These are phyloP conservation scores for Tetragnatha montana DNA, from an alignment of 2,888 invertebrate species.

Conservation along the genomic window DNA sequence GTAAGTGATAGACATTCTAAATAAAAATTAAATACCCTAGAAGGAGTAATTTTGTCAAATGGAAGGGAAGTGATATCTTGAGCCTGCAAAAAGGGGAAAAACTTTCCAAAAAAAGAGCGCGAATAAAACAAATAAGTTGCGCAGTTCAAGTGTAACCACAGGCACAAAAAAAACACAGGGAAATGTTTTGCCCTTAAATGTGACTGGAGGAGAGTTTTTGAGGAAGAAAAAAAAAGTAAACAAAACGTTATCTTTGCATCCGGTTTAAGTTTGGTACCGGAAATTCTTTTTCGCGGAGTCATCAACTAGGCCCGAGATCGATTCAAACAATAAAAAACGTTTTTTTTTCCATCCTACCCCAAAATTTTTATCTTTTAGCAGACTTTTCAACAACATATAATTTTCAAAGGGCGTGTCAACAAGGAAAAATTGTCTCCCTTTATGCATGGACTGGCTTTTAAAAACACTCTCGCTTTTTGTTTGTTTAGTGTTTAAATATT, in stretches of 20 bases:
- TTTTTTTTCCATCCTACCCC: slow-evolving; percentile 7
- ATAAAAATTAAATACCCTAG: no score
- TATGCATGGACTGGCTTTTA: slow-evolving; percentile 21
- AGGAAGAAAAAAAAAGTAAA: slow-evolving; percentile 26
- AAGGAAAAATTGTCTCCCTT: slow-evolving; percentile 32
- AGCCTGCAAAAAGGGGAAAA: not conserved
- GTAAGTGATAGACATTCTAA: no score
- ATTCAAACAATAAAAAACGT: slow-evolving; percentile 36
- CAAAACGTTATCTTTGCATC: slow-evolving; percentile 53
- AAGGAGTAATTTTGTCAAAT: no score
- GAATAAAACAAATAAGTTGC: not conserved
- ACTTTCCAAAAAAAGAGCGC: not conserved
- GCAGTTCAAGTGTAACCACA: not conserved
- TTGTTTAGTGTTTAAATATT: slow-evolving; percentile 30
- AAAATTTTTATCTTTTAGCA: slow-evolving; percentile 52
- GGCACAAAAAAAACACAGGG: slow-evolving; percentile 5
- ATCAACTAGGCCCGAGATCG: slow-evolving; percentile 49
- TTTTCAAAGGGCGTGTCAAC: slow-evolving; percentile 55
- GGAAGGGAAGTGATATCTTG: no score
- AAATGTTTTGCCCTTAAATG: slow-evolving; percentile 3
- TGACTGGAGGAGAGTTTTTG: slow-evolving; percentile 24
- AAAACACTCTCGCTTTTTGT: slow-evolving; percentile 16
- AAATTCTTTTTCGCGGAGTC: slow-evolving; percentile 51
- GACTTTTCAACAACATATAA: slow-evolving; percentile 48
- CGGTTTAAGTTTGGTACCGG: slow-evolving; percentile 50